Percentiles rank a stretch among this genome's conserved stretches.
These are phyloP conservation scores for Andrena marginata DNA, from an alignment of 2,888 invertebrate species.

Conservation along the genomic window DNA sequence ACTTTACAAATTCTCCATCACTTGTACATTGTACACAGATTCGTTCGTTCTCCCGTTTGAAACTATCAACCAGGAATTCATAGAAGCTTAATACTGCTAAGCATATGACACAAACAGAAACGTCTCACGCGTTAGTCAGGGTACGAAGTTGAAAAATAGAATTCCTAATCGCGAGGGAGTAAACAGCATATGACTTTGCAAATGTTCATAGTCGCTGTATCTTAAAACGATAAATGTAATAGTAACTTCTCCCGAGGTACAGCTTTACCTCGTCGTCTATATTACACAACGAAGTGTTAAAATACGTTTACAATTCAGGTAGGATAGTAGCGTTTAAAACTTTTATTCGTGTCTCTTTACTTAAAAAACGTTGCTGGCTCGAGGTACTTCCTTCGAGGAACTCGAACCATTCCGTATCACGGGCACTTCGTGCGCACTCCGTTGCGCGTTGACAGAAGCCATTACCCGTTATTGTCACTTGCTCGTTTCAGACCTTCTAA, in stretches of 20 bases:
- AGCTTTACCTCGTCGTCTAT: not conserved
- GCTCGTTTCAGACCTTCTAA: not conserved
- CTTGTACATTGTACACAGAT: conserved; percentile 6
- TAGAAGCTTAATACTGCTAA: conserved; percentile 14
- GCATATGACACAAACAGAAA: not conserved
- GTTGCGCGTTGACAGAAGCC: not conserved
- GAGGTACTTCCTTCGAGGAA: no score
- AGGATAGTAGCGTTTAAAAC: conserved; percentile 33
- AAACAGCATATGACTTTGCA: conserved; percentile 2
- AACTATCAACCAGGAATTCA: not conserved
- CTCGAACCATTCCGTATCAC: not conserved
- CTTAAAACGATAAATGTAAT: not conserved
- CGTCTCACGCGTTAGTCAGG: not conserved
- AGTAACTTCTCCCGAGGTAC: not conserved
- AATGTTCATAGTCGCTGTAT: not conserved
- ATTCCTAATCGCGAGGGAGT: not conserved
- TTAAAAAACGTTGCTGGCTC: not conserved
- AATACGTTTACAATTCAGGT: conserved; percentile 28
- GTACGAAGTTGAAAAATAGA: conserved; percentile 1
- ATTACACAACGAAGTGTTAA: not conserved
- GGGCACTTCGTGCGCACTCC: not conserved
- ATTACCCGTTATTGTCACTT: not conserved
- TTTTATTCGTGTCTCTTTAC: conserved; percentile 1
- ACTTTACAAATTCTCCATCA: not conserved
- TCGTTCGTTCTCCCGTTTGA: not conserved